Conservation (phyloP, 2,888 invertebrate genomes). For the Phymatocera aterrima region DNA sequence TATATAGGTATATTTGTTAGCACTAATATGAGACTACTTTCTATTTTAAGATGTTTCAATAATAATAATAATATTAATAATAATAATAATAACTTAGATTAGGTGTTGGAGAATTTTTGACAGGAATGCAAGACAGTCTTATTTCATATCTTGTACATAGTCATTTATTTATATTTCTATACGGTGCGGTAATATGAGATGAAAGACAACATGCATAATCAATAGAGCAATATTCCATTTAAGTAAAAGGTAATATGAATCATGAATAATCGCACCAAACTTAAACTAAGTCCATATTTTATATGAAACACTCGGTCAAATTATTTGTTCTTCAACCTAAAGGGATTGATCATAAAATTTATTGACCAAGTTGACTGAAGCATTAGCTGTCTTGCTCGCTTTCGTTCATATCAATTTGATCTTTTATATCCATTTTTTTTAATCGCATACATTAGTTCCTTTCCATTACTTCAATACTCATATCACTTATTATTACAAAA, state of each 20-base stretch:
- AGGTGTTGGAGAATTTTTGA: not conserved
- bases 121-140: slow-evolving; percentile 47
- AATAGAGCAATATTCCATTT: slow-evolving; percentile 51
- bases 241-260: slow-evolving; percentile 30
- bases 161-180: slow-evolving; percentile 71
- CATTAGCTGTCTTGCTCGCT: not conserved
- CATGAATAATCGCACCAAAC: slow-evolving; percentile 8
- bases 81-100: slow-evolving; percentile 7
- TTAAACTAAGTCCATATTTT: slow-evolving; percentile 10
- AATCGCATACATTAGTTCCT: no score
- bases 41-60: slow-evolving; percentile 10
- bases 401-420: no score
- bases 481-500: not conserved
- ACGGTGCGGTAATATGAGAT: slow-evolving; percentile 56
- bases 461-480: not conserved
- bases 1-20: not conserved
- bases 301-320: not conserved
- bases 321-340: not conserved
- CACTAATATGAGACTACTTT: slow-evolving; percentile 33
- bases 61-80: not conserved
- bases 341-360: not conserved
- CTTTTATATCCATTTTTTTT: no score
- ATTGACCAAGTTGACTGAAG: not conserved
- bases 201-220: slow-evolving; percentile 32
- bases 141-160: slow-evolving; percentile 70